A percentile compares a stretch with the other conserved stretches of the same genome.
Conservation (phyloP, 2,797 vertebrate genomes). For the Chrosomus eos region DNA sequence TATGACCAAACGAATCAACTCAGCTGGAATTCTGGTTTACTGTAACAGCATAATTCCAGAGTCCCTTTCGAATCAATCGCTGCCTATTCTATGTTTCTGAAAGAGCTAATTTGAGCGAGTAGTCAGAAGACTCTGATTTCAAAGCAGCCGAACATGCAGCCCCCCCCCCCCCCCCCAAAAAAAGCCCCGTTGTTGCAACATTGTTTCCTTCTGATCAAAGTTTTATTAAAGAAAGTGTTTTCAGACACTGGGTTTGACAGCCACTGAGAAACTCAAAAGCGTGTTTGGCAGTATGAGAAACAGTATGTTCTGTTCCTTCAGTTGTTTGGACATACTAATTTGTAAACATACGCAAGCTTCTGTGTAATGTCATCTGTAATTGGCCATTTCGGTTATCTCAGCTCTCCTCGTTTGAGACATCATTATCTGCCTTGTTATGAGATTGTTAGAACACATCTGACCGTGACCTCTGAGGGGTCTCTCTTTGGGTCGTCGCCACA, state of each 20-base stretch:
- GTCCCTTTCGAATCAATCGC: neutral
- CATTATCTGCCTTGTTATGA: slow-evolving; percentile 39
- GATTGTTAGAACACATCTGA: slow-evolving; percentile 27
- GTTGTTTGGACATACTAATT: neutral
- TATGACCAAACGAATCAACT: slow-evolving; percentile 7
- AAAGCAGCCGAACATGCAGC: neutral
- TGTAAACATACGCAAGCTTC: slow-evolving; percentile 15
- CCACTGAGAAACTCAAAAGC: neutral
- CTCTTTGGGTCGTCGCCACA: neutral
- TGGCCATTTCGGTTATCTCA: neutral
- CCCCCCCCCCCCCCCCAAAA: too few species aligned
- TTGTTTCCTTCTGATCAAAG: neutral
- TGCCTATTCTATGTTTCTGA: neutral
- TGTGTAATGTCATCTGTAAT: slow-evolving; percentile 38
- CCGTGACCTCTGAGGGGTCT: slow-evolving; percentile 33
- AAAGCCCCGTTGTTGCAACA: neutral
- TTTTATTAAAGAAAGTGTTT: neutral
- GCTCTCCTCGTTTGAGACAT: slow-evolving; percentile 31
- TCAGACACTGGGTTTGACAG: neutral
- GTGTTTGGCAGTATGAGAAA: neutral
- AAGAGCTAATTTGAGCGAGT: neutral
- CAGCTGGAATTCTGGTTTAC: slow-evolving; percentile 5
- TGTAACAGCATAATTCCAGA: neutral
- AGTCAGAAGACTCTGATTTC: neutral
- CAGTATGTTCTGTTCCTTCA: slow-evolving; percentile 4